These are phyloP conservation scores for Enteromius viviparus DNA, from an alignment of 2,797 vertebrate genomes.

Conservation along the genomic window DNA sequence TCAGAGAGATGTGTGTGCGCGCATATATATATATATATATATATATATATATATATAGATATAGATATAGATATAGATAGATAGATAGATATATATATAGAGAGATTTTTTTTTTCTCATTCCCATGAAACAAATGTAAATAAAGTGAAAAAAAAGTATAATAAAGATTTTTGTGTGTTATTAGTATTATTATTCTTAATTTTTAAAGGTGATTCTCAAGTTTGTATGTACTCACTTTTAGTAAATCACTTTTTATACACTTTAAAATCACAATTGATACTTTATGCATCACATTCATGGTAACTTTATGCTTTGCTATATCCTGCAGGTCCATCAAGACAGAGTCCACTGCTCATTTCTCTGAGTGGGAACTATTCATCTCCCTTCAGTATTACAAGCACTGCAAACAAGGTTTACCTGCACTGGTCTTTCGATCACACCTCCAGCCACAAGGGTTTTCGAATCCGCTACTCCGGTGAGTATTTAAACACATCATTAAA, in stretches of 20 bases:
- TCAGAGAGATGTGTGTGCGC: neutral
- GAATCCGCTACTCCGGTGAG: slow-evolving; percentile 93
- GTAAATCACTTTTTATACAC: neutral
- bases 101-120: no score
- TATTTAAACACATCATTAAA: neutral
- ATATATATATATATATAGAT: no score
- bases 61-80: no score
- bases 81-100: no score
- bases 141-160: no score
- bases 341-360: slow-evolving; percentile 90
- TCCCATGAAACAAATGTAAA: no score
- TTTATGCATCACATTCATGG: neutral
- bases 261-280: neutral
- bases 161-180: neutral
- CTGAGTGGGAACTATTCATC: slow-evolving; percentile 96
- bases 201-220: neutral
- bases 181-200: neutral
- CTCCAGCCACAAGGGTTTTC: slow-evolving; percentile 95
- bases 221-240: neutral
- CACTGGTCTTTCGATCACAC: slow-evolving; percentile 98
- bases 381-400: slow-evolving; percentile 91
- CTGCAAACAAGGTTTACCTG: slow-evolving; percentile 89
- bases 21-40: no score
- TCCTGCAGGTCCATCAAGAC: slow-evolving; percentile 87
- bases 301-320: slow-evolving; percentile 1